Percentiles rank a stretch among this genome's conserved stretches.
Conservation (phyloP, 30 jellyfish, hydroid and myxozoan species). For the Aurelia sp. region DNA sequence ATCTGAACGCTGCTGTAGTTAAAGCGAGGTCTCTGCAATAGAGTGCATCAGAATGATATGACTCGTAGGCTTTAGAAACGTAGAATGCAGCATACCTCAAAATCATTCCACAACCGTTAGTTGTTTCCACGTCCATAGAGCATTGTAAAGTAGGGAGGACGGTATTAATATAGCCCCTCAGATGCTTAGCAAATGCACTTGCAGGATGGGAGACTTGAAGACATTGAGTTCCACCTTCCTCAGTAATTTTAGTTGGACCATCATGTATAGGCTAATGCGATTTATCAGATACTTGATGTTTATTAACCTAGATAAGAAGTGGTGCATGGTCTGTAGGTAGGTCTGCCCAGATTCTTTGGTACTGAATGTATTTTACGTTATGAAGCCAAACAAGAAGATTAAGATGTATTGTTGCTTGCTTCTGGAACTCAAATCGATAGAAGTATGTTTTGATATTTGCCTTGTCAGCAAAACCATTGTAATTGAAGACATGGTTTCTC, state of each 20-base stretch:
- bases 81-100: too few species aligned
- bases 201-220: too few species aligned
- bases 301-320: not conserved
- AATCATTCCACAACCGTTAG: too few species aligned
- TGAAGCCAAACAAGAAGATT: constrained; percentile 53
- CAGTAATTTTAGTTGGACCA: not conserved
- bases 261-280: not conserved
- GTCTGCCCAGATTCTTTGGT: not conserved
- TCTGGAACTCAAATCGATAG: constrained; percentile 52
- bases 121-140: too few species aligned
- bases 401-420: constrained; percentile 21
- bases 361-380: not conserved
- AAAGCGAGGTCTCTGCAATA: not conserved
- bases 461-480: not conserved
- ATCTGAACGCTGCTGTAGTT: not conserved
- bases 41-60: too few species aligned
- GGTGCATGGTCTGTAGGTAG: not conserved
- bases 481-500: constrained; percentile 36
- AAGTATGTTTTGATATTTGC: not conserved
- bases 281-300: not conserved
- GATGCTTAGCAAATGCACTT: too few species aligned
- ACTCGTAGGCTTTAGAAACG: too few species aligned
- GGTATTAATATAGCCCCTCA: too few species aligned
- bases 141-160: too few species aligned
- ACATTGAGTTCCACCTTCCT: not conserved